Percentiles rank a stretch among this genome's conserved stretches.
Evolutionary conservation across 2,113 vertebrate genomes (phyloP).

Genomic region (Brachypteracias leptosomus): DNA sequence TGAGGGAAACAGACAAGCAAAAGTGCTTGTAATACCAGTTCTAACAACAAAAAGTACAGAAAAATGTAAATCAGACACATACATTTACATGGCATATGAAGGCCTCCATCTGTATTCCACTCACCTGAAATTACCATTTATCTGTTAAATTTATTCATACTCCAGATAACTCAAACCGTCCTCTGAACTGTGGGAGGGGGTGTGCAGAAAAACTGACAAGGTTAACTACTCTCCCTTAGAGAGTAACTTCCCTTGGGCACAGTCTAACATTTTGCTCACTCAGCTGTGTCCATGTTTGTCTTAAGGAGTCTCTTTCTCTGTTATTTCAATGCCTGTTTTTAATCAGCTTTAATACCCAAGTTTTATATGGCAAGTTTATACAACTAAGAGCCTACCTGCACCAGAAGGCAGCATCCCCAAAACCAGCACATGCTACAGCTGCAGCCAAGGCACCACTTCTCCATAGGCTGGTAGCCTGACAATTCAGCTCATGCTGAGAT

Average conservation of each 20-base stretch:
- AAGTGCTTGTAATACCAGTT: not conserved
- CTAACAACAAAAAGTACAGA: not conserved
- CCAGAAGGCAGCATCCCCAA: not conserved
- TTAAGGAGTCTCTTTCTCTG: not conserved
- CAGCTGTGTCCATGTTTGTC: not conserved
- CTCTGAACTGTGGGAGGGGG: not conserved
- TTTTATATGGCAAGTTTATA: not conserved
- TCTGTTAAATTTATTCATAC: not conserved
- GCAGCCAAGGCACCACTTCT: not conserved
- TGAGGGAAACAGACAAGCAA: not conserved
- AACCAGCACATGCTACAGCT: fast-evolving
- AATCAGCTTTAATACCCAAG: not conserved
- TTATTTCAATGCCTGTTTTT: not conserved
- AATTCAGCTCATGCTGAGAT: not conserved
- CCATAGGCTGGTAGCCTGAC: not conserved
- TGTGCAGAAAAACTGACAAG: not conserved
- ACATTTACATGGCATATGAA: not conserved
- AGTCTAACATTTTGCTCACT: not conserved
- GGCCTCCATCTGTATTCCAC: not conserved
- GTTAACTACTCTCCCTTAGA: not conserved
- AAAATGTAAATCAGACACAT: not conserved
- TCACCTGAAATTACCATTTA: not conserved
- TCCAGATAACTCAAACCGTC: not conserved
- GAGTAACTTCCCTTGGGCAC: not conserved
- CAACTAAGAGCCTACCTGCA: not conserved